phyloP scores from a whole-genome alignment of 2,888 invertebrate genomes.

The Drosophila bunnanda region DNA sequence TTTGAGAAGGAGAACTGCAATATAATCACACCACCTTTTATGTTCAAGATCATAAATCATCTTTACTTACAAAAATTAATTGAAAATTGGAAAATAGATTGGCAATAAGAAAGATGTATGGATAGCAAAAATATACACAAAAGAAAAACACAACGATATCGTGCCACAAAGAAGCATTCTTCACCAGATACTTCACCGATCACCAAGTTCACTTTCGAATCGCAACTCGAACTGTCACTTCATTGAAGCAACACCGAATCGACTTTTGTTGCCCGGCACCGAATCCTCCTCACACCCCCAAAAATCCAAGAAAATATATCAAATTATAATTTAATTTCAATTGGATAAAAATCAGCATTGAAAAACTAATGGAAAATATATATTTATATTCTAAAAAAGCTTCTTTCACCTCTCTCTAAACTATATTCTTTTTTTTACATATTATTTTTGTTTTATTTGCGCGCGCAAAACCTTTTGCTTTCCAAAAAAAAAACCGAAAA shows the following conservation, averaged over 20 bases:
- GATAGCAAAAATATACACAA: background rate
- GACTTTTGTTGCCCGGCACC: slow-evolving; percentile 39
- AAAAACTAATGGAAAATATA: slow-evolving; percentile 18
- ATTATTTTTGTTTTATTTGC: slow-evolving; percentile 28
- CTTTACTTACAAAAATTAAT: background rate
- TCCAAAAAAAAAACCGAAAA: slow-evolving; percentile 43
- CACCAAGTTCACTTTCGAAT: slow-evolving; percentile 20
- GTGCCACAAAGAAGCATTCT: slow-evolving; percentile 6
- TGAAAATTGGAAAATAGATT: background rate
- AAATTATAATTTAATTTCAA: slow-evolving; percentile 9
- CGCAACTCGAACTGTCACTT: slow-evolving; percentile 25
- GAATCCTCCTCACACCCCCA: background rate
- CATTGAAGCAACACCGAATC: slow-evolving; percentile 35
- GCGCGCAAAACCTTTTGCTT: slow-evolving; percentile 28
- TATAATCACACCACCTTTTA: slow-evolving; percentile 2
- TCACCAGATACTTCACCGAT: slow-evolving; percentile 17
- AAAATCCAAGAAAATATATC: background rate
- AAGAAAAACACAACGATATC: background rate
- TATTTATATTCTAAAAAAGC: slow-evolving; percentile 12
- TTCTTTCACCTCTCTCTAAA: slow-evolving; percentile 59
- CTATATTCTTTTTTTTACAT: slow-evolving; percentile 33
- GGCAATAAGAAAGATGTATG: background rate
- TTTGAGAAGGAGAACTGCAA: background rate
- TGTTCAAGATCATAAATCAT: slow-evolving; percentile 4
- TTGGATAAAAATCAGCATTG: slow-evolving; percentile 19